Percentiles rank a stretch among this genome's conserved stretches.
Evolutionary conservation across 2,797 vertebrate species (phyloP).

Genomic region (Bovichtus diacanthus): DNA sequence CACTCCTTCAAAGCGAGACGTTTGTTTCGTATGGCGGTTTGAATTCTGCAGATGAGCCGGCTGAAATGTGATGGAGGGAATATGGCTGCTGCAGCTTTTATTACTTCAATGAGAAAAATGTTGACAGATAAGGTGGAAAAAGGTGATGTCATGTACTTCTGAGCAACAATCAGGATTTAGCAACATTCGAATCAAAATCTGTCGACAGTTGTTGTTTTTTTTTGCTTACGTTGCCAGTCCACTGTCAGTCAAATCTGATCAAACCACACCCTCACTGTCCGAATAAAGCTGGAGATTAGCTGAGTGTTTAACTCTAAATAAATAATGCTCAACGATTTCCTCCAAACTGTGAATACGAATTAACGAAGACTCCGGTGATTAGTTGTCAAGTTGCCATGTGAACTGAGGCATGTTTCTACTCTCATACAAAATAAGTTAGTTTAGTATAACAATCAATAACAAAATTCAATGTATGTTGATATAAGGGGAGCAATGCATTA

Average conservation of each 20-base stretch:
- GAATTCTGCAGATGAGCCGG: conserved; percentile 13
- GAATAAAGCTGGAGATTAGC: not conserved
- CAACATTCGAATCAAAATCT: not conserved
- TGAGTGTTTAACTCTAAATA: not conserved
- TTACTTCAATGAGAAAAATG: conserved; percentile 32
- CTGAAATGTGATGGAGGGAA: conserved; percentile 11
- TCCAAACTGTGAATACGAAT: not conserved
- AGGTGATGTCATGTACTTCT: not conserved
- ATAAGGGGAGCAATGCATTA: not conserved
- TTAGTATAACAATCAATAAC: not conserved
- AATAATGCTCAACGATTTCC: not conserved
- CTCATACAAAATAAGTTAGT: not conserved
- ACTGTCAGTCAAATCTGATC: not conserved
- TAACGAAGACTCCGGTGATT: not conserved
- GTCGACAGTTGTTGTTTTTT: not conserved
- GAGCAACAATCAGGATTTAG: conserved; percentile 1
- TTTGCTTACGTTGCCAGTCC: not conserved
- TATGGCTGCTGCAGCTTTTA: conserved; percentile 6
- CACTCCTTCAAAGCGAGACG: conserved; percentile 6
- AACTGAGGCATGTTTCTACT: not conserved
- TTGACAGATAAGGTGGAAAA: not conserved
- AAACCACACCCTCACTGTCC: not conserved
- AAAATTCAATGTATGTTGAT: not conserved
- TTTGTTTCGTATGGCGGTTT: conserved; percentile 25
- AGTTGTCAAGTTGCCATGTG: not conserved